Base-by-base conservation (phyloP, 2,888 invertebrate species). In the Gymnosoma rotundatum region DNA sequence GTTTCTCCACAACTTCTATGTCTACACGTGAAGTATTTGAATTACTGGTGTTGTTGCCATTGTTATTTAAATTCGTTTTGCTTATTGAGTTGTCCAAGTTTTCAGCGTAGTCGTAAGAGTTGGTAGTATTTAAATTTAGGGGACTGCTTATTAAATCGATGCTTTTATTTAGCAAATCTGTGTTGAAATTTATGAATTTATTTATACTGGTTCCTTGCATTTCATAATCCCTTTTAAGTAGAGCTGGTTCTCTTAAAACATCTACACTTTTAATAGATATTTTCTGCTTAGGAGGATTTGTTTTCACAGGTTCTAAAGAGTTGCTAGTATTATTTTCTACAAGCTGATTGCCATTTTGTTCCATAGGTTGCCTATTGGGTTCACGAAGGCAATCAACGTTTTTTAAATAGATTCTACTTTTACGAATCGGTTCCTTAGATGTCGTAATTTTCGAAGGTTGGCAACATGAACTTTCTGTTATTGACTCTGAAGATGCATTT, bases 261-360 rank as follows among this genome's bases (percentile, higher is more conserved):
- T 92, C 92, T 7, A 92, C 91, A 79, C 91, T 92, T 83, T 92
- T 91, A 18, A 92, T 92, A 1, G 91, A 92, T 54, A 92, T 92
- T 86, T 91, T 92, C 70, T 91, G 91, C 20, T 88, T 90, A 0
- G 88, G 64, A 50, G 84, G 61, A 20, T 73, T 87, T 50, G 63
- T 32, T 38, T 64, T 61, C 54, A 81, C 10, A 2, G 38, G 18
- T 63, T 56, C 7, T 18, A 48, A 38, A 14, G 58, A 18, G n/a
- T 58, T 56, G 21, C 18, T 66, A 18, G 50, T 52, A 50, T 18
- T 80, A 20, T 69, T 82, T 54, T 69, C 72, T 83, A 38, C 21
- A 70, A 87, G 61, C 83, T 88, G 36, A 73, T 87, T 81, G 32
- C 84, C 85, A 21, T 69, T 86, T 78, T 82, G 86, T 52, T 87